Evolutionary conservation across 2,113 vertebrate species (phyloP), one percentile per base, ranked within the genome.

Genomic region (Toxostoma redivivum): DNA sequence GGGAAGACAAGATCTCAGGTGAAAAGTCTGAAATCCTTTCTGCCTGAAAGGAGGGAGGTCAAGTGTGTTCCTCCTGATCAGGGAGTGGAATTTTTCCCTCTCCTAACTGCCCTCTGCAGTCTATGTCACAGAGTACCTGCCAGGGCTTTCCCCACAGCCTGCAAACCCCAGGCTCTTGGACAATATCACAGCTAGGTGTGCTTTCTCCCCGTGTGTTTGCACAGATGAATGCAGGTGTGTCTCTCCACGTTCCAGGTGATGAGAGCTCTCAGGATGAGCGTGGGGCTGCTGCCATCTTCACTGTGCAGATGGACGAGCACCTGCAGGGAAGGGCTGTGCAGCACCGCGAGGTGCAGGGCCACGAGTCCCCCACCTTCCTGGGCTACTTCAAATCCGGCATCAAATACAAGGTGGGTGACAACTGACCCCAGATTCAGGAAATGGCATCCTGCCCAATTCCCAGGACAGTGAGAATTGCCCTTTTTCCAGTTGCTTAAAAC

Each of bases 311-410:
- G 98, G 99, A 99, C 1, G 99, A 99, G 86, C 98, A 99, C 97
- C 99, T 99, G 37, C 98, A 98, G 0, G 99, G 99, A 12, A 98
- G 97, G 89, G 99, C 99, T 7, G 98, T 99, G 93, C 99, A 99
- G 98, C 98, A 99, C 93, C 98, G 99, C 0, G 99, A 99, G 94
- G 98, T 99, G 79, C 99, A 99, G 96, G 99, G 99, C 48, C 94
- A 99, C 0, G 99, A 99, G 96, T 99, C 99, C 16, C 95, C 98
- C 83, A 98, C 98, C 31, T 99, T 99, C 94, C 97, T 99, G 15
- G 99, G 99, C 20, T 99, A 99, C 98, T 99, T 99, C 98, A 99
- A 99, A 95, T 98, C 99, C 4, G 99, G 99, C 92, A 96, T 99
- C 96, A 99, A 99, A 92, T 99, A 99, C 98, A 99, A 99, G 99